phyloP scores from a whole-genome alignment of 2,113 vertebrate species.

The Bathybates hornii region DNA sequence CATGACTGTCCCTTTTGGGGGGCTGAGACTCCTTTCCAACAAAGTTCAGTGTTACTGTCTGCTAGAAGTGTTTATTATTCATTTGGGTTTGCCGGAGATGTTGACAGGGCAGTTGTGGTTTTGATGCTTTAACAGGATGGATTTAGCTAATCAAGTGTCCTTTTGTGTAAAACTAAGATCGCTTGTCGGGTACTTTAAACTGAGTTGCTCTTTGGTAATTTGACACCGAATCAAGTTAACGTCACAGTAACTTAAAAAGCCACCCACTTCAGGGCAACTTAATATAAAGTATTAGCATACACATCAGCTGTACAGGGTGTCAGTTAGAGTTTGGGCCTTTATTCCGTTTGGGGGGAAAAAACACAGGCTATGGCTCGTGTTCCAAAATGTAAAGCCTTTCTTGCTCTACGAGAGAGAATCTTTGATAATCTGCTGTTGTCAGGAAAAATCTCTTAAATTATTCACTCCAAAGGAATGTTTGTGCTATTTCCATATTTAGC shows the following conservation, averaged over 20 bases:
- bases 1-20: slow-evolving; percentile 3
- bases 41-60: slow-evolving; percentile 30
- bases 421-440: neutral
- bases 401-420: neutral
- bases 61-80: slow-evolving; percentile 14
- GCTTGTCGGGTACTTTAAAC: slow-evolving; percentile 22
- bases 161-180: slow-evolving; percentile 43
- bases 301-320: neutral
- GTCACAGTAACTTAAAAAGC: neutral
- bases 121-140: slow-evolving; percentile 57
- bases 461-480: neutral
- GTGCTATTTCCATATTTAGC: slow-evolving; percentile 2
- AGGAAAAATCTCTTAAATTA: neutral
- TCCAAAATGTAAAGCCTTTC: neutral
- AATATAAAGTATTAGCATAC: slow-evolving; percentile 8
- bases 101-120: slow-evolving; percentile 22
- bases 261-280: slow-evolving; percentile 40
- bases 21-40: neutral
- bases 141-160: slow-evolving; percentile 59
- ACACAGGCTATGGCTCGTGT: neutral
- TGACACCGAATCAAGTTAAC: neutral
- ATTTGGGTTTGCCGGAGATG: slow-evolving; percentile 2
- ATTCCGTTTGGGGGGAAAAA: neutral
- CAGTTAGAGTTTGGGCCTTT: slow-evolving; percentile 13
- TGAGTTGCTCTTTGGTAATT: slow-evolving; percentile 19